Evolutionary conservation across 1,140 invertebrate genomes (phyloP).

Genomic region (Oreohelix idahoensis): DNA sequence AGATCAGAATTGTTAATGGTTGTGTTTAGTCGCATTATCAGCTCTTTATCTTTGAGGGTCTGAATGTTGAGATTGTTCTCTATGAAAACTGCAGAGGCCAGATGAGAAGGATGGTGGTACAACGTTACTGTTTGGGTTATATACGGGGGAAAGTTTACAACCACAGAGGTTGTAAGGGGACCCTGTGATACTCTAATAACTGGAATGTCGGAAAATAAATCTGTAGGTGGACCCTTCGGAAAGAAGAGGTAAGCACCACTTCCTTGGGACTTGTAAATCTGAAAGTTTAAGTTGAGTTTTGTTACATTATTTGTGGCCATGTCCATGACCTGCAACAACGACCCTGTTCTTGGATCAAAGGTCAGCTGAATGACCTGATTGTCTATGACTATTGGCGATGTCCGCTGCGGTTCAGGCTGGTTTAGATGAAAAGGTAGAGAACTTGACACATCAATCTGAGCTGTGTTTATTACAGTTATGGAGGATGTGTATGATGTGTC

Average conservation of each 20-base stretch:
- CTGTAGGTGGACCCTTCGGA: constrained; percentile 80
- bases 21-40: constrained; percentile 91
- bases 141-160: constrained; percentile 80
- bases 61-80: constrained; percentile 57
- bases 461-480: constrained; percentile 53
- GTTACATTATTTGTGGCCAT: constrained; percentile 53
- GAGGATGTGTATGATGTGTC: constrained; percentile 47
- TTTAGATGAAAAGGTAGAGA: constrained; percentile 49
- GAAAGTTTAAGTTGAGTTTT: constrained; percentile 80
- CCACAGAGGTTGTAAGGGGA: constrained; percentile 81
- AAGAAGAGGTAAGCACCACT: constrained; percentile 97
- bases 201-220: constrained; percentile 58
- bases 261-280: constrained; percentile 78
- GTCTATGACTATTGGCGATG: constrained; percentile 52
- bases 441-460: constrained; percentile 48
- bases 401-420: constrained; percentile 42
- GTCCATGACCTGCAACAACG: constrained; percentile 52
- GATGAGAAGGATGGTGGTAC: constrained; percentile 72
- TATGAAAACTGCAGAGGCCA: constrained; percentile 64
- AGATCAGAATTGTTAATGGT: constrained; percentile 78
- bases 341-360: constrained; percentile 57
- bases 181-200: constrained; percentile 80
- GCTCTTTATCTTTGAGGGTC: constrained; percentile 80
- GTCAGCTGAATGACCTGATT: constrained; percentile 55
- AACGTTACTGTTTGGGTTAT: constrained; percentile 82